Base-by-base conservation (phyloP, 2,888 invertebrate genomes). In the Hirudinaria manillensis region DNA sequence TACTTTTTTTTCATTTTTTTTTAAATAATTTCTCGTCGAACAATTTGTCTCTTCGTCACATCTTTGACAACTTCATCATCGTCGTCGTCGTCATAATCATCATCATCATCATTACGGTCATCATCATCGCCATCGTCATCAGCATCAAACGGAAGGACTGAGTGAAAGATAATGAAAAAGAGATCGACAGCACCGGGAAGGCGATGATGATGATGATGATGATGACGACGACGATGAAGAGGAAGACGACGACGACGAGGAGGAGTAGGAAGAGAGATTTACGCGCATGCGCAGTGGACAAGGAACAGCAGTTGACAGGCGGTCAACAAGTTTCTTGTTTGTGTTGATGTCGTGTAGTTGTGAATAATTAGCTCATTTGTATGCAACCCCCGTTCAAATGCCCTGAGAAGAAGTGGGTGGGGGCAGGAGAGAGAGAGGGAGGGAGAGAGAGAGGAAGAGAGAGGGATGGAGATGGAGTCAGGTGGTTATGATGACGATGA, bases 81-180 rank as follows among this genome's bases (percentile, higher is more conserved):
- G 61, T 61, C 71, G 72, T 75, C 75, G 34, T 75, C 72, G 61
- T 16, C 61, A 61, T 56, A 38, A 16, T 75, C 71, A 56, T 72
- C 71, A 61, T 72, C 71, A 72, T 61, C 71, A 55, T 55, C 65
- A 53, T 38, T 55, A 65, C 65, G 24, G 56, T 38, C 70, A 65
- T 65, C 70, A 71, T 65, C 70, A 71, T 6, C 70, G 61, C 24
- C 53, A 71, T 29, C 55, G 72, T 45, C 70, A 66, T 65, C 65
- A 72, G 65, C 70, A 53, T 72, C 45, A 72, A 61, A 61, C 2
- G 61, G 29, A 61, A 3, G 29, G 29, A 61, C 3, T 61, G 29
- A 61, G 29, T 19, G 29, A 61, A 61, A 61, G 29, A 61, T 29
- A 61, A 61, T 27, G 61, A 61, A 29, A 61, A 19, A 56, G 56